These are phyloP conservation scores for Ceratitis capitata DNA, from an alignment of 1,140 invertebrate species.

Conservation along the genomic window DNA sequence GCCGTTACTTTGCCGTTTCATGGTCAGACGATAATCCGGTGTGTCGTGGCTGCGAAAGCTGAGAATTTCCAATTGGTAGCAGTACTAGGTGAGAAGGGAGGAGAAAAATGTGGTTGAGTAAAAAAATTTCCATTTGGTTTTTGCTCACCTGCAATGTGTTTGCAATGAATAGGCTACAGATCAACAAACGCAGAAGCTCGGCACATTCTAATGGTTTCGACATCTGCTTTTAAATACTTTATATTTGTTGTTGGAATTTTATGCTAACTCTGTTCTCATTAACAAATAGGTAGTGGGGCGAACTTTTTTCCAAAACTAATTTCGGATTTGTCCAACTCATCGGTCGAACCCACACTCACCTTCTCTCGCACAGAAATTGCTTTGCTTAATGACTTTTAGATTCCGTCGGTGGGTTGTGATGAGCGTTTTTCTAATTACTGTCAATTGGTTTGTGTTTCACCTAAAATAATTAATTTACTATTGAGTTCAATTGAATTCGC, in stretches of 20 bases:
- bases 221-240: neutral
- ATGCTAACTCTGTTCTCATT: neutral
- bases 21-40: constrained; percentile 48
- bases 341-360: neutral
- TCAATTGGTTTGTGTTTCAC: neutral
- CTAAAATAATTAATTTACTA: neutral
- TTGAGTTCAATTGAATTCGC: neutral
- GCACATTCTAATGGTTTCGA: neutral
- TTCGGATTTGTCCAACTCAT: neutral
- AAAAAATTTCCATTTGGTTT: neutral
- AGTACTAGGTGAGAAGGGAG: constrained; percentile 44
- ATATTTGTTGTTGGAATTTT: neutral
- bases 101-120: neutral
- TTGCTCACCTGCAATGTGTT: neutral
- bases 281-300: too few species aligned
- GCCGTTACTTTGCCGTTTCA: constrained; percentile 51
- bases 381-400: neutral
- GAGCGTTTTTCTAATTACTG: neutral
- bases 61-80: constrained; percentile 53
- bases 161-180: neutral
- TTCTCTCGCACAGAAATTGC: neutral
- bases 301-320: neutral
- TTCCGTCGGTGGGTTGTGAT: neutral
- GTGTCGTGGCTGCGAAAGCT: constrained; percentile 48
- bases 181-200: neutral